Evolutionary conservation across 2,888 invertebrate genomes (phyloP), one percentile per base, ranked within the genome.

Genomic region (Lycocerus yunnanus): DNA sequence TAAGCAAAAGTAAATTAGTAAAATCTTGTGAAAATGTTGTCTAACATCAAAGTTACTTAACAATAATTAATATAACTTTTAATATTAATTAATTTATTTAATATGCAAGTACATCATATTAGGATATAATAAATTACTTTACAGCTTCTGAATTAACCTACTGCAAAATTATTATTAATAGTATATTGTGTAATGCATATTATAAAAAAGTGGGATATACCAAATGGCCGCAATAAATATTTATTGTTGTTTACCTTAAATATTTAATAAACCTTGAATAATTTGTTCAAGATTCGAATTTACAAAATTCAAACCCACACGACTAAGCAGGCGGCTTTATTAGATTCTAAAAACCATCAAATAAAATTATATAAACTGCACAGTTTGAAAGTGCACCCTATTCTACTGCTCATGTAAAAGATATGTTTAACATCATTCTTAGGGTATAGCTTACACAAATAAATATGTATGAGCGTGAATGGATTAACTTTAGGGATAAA

Each of bases 391-490:
- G 73, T 75, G 66, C 71, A 75, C 76, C 78, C 78, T 72, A 74
- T 70, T 75, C 72, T 63, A 74, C 73, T 69, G 69, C 68, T 78
- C 80, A 78, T 78, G 78, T 77, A 75, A 69, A 78, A 76, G 78
- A 74, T 78, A 78, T 78, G 76, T 78, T 76, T 70, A 77, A 78
- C 79, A 80, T 78, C 77, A 79, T 78, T 78, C 72, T 77, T 77
- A 78, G 79, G 80, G 78, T 75, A 77, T 16, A 63, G 78, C 77
- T 80, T 80, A 79, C 74, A 74, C 78, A 77, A 77, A 80, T 80
- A 80, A 80, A 80, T 80, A 80, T 78, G 79, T 77, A 80, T 80
- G 78, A 78, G 77, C 69, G 61, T 67, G 58, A 75, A 78, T 78
- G 77, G 76, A 80, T 80, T 77, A 77, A 77, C 75, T 77, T 69